Percentiles rank a stretch among this genome's conserved stretches.
phyloP scores from a whole-genome alignment of 53 echinoderm and acorn worm genomes.

The Astropecten irregularis region DNA sequence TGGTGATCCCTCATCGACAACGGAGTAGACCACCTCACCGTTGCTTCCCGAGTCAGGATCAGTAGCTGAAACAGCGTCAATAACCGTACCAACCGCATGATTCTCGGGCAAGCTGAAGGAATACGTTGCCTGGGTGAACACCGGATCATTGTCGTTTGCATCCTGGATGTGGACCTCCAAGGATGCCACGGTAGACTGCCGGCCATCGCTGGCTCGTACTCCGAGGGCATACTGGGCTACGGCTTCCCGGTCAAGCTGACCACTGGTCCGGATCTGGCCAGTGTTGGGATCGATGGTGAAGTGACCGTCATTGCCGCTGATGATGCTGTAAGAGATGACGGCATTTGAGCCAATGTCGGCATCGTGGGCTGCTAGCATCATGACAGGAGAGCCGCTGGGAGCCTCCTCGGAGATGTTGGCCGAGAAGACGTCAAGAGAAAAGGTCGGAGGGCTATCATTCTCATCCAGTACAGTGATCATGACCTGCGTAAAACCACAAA shows the following conservation, averaged over 20 bases:
- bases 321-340: slow-evolving; percentile 78
- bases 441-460: slow-evolving; percentile 89
- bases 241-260: slow-evolving; percentile 72
- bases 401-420: slow-evolving; percentile 78
- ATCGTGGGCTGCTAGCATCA: slow-evolving; percentile 69
- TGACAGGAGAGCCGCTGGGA: slow-evolving; percentile 39
- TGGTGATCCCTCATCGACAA: slow-evolving; percentile 82
- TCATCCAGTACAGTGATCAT: slow-evolving; percentile 68
- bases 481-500: slow-evolving; percentile 54
- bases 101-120: slow-evolving; percentile 82
- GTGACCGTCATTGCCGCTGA: slow-evolving; percentile 60
- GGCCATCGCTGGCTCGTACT: slow-evolving; percentile 80
- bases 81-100: slow-evolving; percentile 39
- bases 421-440: slow-evolving; percentile 60
- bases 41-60: slow-evolving; percentile 85
- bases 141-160: slow-evolving; percentile 81
- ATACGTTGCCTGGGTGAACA: slow-evolving; percentile 66
- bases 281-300: slow-evolving; percentile 69
- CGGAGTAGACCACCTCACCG: slow-evolving; percentile 75
- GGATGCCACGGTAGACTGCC: slow-evolving; percentile 53
- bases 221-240: slow-evolving; percentile 60
- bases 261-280: slow-evolving; percentile 70
- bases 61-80: slow-evolving; percentile 72
- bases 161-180: slow-evolving; percentile 76
- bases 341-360: slow-evolving; percentile 67